Evolutionary conservation across 1,140 invertebrate genomes (phyloP).

Genomic region (Drosophila rhopaloa): DNA sequence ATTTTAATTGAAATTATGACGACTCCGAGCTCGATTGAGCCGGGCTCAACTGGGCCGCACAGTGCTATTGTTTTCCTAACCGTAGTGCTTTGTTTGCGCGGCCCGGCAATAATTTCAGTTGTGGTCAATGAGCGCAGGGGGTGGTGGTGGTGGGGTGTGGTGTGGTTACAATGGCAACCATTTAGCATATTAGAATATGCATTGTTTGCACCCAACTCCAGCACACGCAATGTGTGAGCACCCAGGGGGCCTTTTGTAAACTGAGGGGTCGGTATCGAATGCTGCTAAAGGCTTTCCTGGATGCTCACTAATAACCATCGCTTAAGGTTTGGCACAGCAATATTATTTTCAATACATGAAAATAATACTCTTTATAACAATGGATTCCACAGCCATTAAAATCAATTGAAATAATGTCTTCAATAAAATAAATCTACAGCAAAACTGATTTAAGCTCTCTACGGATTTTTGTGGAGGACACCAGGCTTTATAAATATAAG

Average conservation of each 20-base stretch:
- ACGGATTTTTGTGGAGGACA: too few species aligned
- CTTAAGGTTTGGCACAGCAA: conserved; percentile 6
- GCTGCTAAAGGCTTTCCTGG: not conserved
- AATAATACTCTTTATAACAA: too few species aligned
- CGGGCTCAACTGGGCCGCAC: conserved; percentile 40
- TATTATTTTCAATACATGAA: too few species aligned
- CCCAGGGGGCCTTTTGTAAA: conserved; percentile 5
- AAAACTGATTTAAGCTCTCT: too few species aligned
- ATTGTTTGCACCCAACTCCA: conserved; percentile 56
- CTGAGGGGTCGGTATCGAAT: not conserved
- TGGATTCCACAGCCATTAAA: too few species aligned
- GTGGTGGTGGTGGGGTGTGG: conserved; percentile 2
- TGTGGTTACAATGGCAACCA: conserved; percentile 44
- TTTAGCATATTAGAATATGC: conserved; percentile 63
- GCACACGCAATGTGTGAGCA: conserved; percentile 12
- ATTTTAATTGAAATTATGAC: conserved; percentile 80
- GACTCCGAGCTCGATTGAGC: conserved; percentile 21
- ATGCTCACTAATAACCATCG: conserved; percentile 33
- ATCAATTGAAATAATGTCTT: too few species aligned
- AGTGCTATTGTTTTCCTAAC: conserved; percentile 54
- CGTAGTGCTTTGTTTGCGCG: conserved; percentile 51
- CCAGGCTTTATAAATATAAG: too few species aligned
- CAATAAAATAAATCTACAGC: too few species aligned
- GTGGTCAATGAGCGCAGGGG: conserved; percentile 7
- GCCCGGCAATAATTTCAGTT: conserved; percentile 29